These are phyloP conservation scores for Patella pellucida DNA, from an alignment of 2,888 invertebrate species.

Conservation along the genomic window DNA sequence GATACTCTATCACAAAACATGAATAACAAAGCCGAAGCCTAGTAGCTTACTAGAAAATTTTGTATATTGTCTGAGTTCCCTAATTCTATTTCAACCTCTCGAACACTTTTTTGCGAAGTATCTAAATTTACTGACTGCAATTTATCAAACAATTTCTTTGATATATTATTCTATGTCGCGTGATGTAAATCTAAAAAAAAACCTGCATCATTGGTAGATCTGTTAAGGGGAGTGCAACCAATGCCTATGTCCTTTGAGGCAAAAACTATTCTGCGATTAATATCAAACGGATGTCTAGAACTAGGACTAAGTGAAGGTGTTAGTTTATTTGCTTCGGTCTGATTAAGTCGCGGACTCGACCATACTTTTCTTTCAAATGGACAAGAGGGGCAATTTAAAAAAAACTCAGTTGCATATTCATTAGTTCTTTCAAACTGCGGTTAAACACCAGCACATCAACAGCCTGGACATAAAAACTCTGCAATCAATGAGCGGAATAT, in stretches of 20 bases:
- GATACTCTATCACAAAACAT: constrained; percentile 13
- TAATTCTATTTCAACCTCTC: background rate
- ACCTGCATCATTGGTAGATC: background rate
- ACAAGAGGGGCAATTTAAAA: background rate
- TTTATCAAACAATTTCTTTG: background rate
- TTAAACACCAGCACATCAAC: background rate
- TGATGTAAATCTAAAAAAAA: background rate
- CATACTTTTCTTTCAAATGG: background rate
- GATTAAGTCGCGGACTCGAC: background rate
- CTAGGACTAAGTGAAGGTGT: background rate
- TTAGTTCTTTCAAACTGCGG: too few species aligned
- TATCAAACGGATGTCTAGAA: background rate
- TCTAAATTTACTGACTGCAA: background rate
- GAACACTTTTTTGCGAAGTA: background rate
- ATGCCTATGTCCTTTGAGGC: background rate
- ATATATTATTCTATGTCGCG: background rate
- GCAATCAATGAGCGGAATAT: background rate
- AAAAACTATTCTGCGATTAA: background rate
- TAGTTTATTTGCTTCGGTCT: background rate
- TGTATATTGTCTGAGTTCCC: background rate
- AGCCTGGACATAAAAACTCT: background rate
- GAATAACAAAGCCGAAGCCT: constrained; percentile 6
- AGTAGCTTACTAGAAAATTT: background rate
- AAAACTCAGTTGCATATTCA: background rate
- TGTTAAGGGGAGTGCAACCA: background rate